phyloP scores from a whole-genome alignment of 1,140 invertebrate species.

The Drosophila insularis region DNA sequence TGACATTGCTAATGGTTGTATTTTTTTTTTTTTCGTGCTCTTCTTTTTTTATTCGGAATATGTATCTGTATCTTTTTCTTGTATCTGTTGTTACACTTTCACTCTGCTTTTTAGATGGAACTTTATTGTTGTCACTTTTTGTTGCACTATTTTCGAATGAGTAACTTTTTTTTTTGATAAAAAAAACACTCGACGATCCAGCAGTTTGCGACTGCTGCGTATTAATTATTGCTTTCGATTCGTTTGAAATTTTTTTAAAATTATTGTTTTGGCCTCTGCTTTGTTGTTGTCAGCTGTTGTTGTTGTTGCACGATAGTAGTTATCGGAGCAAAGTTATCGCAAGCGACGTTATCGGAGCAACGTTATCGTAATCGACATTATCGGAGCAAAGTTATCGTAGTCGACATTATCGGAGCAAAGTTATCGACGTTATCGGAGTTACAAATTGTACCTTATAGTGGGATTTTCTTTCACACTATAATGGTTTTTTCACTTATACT shows the following conservation, averaged over 20 bases:
- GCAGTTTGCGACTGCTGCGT: slow-evolving; percentile 22
- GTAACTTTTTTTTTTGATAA: slow-evolving; percentile 15
- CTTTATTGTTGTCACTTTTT: slow-evolving; percentile 6
- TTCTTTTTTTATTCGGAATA: background rate
- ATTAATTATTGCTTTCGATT: slow-evolving; percentile 20
- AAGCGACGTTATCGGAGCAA: too few species aligned
- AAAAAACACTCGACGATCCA: slow-evolving; percentile 19
- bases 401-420: too few species aligned
- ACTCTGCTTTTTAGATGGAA: slow-evolving; percentile 38
- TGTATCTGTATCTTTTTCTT: slow-evolving; percentile 38
- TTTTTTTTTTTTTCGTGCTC: slow-evolving; percentile 23
- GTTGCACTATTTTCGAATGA: slow-evolving; percentile 26
- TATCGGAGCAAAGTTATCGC: too few species aligned
- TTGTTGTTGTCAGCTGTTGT: slow-evolving; percentile 39
- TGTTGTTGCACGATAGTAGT: too few species aligned
- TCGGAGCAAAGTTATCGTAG: too few species aligned
- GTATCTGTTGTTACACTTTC: slow-evolving; percentile 58
- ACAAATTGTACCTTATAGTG: too few species aligned
- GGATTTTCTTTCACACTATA: too few species aligned
- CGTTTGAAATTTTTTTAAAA: slow-evolving; percentile 17
- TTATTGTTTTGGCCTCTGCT: slow-evolving; percentile 33
- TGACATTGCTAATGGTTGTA: slow-evolving; percentile 52
- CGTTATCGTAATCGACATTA: too few species aligned
- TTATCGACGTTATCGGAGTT: too few species aligned
- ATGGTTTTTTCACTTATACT: too few species aligned